Conservation (phyloP, 2,888 invertebrate species). For the Sarcophaga rosellei region DNA sequence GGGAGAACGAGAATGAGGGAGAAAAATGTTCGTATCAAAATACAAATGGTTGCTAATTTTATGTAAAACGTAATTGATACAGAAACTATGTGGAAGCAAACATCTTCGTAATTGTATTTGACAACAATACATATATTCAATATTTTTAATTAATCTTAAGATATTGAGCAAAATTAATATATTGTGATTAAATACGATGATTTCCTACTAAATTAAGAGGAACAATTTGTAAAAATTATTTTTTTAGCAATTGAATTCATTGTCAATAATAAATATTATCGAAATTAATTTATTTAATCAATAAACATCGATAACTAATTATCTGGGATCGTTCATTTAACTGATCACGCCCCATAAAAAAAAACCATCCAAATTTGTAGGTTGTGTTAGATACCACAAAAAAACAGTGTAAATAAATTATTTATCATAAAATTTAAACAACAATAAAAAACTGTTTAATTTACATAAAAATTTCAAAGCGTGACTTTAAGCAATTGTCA, state of each 20-base stretch:
- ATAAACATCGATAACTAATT: conserved; percentile 10
- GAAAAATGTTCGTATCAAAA: background rate
- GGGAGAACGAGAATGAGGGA: background rate
- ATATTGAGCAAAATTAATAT: background rate
- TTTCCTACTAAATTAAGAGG: background rate
- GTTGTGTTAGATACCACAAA: background rate
- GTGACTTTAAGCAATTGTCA: conserved; percentile 59
- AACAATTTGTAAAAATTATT: background rate
- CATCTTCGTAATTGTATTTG: background rate
- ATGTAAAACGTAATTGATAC: conserved; percentile 17
- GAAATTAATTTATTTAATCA: background rate
- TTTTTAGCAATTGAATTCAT: background rate
- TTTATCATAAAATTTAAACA: conserved; percentile 21
- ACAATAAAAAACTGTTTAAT: background rate
- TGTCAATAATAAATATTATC: background rate
- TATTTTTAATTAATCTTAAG: background rate
- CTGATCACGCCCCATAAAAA: no score
- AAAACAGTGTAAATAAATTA: conserved; percentile 30
- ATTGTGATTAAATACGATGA: background rate
- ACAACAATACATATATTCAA: background rate
- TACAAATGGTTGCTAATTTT: conserved; percentile 32
- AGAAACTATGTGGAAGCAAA: conserved; percentile 5
- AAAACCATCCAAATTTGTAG: conserved; percentile 21
- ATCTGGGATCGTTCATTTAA: background rate
- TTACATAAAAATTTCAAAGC: conserved; percentile 57